Percentiles rank a stretch among this genome's conserved stretches.
phyloP scores from a whole-genome alignment of 2,888 invertebrate species.

The Hipparchia sbordonii region DNA sequence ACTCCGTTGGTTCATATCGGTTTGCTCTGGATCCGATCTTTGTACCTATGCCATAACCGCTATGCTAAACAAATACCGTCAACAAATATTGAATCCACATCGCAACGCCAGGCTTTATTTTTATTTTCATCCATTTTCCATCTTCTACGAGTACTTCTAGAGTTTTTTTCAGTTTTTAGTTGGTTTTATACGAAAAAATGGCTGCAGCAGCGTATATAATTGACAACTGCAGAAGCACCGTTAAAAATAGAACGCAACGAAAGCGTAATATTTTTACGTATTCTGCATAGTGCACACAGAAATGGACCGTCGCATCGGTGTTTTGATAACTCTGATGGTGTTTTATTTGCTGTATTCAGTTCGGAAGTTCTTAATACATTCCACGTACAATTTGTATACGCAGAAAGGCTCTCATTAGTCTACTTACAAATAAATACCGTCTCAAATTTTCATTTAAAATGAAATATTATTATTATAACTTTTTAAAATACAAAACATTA shows the following conservation, averaged over 20 bases:
- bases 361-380: conserved; percentile 1
- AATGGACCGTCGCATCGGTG: not conserved
- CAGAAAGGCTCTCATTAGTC: not conserved
- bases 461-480: not conserved
- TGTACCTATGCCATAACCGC: conserved; percentile 49
- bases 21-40: conserved; percentile 49
- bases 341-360: conserved; percentile 4
- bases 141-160: conserved; percentile 27
- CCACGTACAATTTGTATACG: not conserved
- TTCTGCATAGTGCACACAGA: conserved; percentile 11
- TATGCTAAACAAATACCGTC: conserved; percentile 67
- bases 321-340: conserved; percentile 12
- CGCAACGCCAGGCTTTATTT: conserved; percentile 58
- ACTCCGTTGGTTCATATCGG: conserved; percentile 38
- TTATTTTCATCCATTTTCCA: conserved; percentile 42
- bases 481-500: not conserved
- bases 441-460: not conserved
- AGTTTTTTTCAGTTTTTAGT: conserved; percentile 41
- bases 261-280: conserved; percentile 18
- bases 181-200: conserved; percentile 21
- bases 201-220: conserved; percentile 9
- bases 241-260: conserved; percentile 10
- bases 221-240: conserved; percentile 15
- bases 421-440: not conserved
- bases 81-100: conserved; percentile 69